These are phyloP conservation scores for Orchestes rusci DNA, from an alignment of 2,888 invertebrate species.

Conservation along the genomic window DNA sequence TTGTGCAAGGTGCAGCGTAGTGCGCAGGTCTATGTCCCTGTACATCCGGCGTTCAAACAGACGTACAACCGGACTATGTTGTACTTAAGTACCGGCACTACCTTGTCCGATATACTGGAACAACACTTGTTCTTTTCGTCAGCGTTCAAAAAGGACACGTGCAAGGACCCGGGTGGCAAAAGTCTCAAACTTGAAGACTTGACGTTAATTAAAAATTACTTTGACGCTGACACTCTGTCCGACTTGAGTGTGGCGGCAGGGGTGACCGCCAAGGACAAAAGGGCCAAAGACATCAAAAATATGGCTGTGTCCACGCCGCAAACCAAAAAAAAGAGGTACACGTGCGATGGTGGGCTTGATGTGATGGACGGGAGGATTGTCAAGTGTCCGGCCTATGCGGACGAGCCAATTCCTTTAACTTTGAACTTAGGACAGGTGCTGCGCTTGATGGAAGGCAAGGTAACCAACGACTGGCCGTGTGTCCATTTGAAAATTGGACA, in stretches of 20 bases:
- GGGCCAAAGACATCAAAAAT: constrained; percentile 70
- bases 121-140: constrained; percentile 49
- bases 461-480: constrained; percentile 41
- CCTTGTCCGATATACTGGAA: constrained; percentile 65
- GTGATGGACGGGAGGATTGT: constrained; percentile 38
- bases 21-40: constrained; percentile 40
- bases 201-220: background rate
- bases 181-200: constrained; percentile 4
- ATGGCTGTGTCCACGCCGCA: constrained; percentile 40
- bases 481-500: constrained; percentile 42
- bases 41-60: constrained; percentile 66
- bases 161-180: background rate
- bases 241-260: constrained; percentile 72
- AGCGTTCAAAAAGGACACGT: constrained; percentile 29
- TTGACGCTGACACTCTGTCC: constrained; percentile 36
- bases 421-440: constrained; percentile 41
- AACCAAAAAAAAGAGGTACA: constrained; percentile 40
- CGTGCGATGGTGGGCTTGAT: constrained; percentile 29
- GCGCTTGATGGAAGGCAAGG: constrained; percentile 37
- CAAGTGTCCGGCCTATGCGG: constrained; percentile 38
- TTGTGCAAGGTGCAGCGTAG: constrained; percentile 39
- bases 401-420: constrained; percentile 39
- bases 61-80: constrained; percentile 66
- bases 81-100: constrained; percentile 67
- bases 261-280: constrained; percentile 82